Conservation (phyloP, 2,797 vertebrate species). For the Chloroceryle amazona region DNA sequence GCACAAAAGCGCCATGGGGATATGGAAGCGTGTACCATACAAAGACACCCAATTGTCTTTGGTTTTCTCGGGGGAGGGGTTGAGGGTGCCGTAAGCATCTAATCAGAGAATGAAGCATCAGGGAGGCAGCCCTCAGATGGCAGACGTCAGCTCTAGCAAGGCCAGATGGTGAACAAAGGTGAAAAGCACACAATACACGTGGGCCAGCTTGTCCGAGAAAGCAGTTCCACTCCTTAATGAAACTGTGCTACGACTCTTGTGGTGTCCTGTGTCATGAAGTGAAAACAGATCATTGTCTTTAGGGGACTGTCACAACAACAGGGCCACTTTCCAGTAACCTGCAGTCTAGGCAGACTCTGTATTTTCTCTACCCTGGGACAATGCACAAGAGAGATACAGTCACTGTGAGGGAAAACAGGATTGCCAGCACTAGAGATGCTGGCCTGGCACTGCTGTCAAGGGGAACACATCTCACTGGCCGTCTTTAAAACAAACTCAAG, state of each 20-base stretch:
- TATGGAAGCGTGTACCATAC: slow-evolving; percentile 32
- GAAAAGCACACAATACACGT: slow-evolving; percentile 12
- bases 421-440: not conserved
- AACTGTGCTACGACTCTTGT: not conserved
- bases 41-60: slow-evolving; percentile 67
- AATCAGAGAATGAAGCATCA: slow-evolving; percentile 36
- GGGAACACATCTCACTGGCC: not conserved
- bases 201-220: not conserved
- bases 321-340: not conserved
- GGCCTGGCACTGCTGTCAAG: no score
- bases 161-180: slow-evolving; percentile 81
- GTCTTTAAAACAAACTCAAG: not conserved
- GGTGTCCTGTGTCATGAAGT: not conserved
- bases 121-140: slow-evolving; percentile 57
- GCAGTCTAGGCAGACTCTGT: not conserved
- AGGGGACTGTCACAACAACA: not conserved
- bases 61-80: not conserved
- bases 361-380: not conserved
- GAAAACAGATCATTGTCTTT: not conserved
- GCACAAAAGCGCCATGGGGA: slow-evolving; percentile 46
- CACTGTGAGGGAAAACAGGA: not conserved
- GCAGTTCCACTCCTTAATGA: not conserved
- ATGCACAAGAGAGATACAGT: not conserved
- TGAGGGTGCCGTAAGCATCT: slow-evolving; percentile 33
- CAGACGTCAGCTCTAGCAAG: slow-evolving; percentile 39